A percentile compares a stretch with the other conserved stretches of the same genome.
Evolutionary conservation across 1,140 invertebrate genomes (phyloP).

Genomic region (Caerostris extrusa): DNA sequence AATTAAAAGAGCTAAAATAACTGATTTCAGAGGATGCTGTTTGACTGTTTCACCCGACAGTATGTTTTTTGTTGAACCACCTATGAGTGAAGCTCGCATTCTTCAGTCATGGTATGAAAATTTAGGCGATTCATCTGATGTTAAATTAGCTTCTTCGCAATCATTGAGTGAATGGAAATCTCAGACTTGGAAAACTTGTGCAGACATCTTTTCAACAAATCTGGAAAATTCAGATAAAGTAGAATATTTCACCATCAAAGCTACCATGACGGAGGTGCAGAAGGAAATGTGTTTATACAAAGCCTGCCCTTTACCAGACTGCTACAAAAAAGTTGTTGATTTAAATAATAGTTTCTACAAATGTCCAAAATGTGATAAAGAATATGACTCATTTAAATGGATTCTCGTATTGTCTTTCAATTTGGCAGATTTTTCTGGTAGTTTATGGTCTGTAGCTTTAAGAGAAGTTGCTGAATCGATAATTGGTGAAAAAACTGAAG

Average conservation of each 20-base stretch:
- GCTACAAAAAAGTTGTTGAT: slow-evolving; percentile 96
- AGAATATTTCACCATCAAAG: slow-evolving; percentile 89
- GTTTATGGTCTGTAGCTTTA: slow-evolving; percentile 94
- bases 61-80: slow-evolving; percentile 65
- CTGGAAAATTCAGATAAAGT: slow-evolving; percentile 87
- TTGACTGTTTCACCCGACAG: not conserved
- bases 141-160: not conserved
- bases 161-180: not conserved
- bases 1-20: slow-evolving; percentile 88
- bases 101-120: slow-evolving; percentile 35
- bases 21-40: slow-evolving; percentile 87
- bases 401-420: slow-evolving; percentile 88
- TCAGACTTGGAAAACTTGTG: slow-evolving; percentile 85
- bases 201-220: slow-evolving; percentile 86
- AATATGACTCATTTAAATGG: slow-evolving; percentile 92
- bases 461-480: slow-evolving; percentile 92
- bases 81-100: slow-evolving; percentile 11
- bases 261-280: slow-evolving; percentile 86
- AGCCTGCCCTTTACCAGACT: slow-evolving; percentile 91
- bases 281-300: slow-evolving; percentile 91
- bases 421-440: slow-evolving; percentile 90
- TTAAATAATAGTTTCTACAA: slow-evolving; percentile 91
- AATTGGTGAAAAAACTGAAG: slow-evolving; percentile 87
- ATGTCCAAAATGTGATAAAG: slow-evolving; percentile 96
- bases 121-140: not conserved